Evolutionary conservation across 2,797 vertebrate species (phyloP).

Genomic region (Hylomyscus alleni): DNA sequence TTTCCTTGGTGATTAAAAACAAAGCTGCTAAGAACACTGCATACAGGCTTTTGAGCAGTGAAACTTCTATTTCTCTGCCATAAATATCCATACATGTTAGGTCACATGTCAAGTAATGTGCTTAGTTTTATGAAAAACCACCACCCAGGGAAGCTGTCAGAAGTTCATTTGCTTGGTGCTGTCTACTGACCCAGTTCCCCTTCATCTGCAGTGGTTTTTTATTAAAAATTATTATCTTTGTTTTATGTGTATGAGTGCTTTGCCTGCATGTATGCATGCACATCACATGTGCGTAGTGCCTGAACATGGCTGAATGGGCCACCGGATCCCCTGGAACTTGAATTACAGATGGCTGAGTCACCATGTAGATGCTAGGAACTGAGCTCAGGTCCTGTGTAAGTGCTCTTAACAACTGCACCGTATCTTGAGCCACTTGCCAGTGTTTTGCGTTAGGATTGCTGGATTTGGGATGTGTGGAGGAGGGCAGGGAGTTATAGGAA

Average conservation of each 20-base stretch:
- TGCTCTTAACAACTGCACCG: not conserved
- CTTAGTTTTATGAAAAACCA: not conserved
- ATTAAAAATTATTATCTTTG: too few species aligned
- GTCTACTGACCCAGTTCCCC: not conserved
- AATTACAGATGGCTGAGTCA: not conserved
- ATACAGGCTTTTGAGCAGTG: not conserved
- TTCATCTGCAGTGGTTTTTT: not conserved
- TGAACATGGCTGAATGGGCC: not conserved
- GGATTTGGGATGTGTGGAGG: slow-evolving; percentile 36
- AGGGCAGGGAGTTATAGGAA: not conserved
- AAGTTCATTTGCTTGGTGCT: not conserved
- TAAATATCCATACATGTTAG: not conserved
- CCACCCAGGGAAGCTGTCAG: not conserved
- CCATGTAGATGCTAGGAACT: not conserved
- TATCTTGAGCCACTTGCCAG: not conserved
- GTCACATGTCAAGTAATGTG: not conserved
- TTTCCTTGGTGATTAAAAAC: not conserved
- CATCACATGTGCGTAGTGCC: too few species aligned
- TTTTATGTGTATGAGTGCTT: not conserved
- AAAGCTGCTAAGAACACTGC: not conserved
- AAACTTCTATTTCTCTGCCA: slow-evolving; percentile 14
- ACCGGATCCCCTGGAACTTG: not conserved
- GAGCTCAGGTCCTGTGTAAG: not conserved
- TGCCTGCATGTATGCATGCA: too few species aligned
- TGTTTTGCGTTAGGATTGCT: not conserved